Conservation (phyloP, 2,113 vertebrate species). For the Dasyornis broadbenti region DNA sequence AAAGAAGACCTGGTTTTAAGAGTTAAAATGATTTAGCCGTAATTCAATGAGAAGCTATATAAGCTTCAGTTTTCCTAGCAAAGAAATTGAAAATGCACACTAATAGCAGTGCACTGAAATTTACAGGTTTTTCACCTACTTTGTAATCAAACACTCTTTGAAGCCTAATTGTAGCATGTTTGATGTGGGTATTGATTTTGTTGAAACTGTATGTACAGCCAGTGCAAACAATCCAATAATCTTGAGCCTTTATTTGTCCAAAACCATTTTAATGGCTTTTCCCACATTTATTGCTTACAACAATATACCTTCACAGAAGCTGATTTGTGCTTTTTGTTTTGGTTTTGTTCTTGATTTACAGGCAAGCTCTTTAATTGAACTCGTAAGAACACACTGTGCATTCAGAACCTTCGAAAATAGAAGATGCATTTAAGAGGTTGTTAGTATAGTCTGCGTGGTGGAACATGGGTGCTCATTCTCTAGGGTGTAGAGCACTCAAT, state of each 20-base stretch:
- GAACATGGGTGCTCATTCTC: background rate
- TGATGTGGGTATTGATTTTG: background rate
- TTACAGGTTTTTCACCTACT: background rate
- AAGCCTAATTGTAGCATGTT: background rate
- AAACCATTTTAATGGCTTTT: slow-evolving; percentile 3
- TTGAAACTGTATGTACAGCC: background rate
- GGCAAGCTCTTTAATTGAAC: background rate
- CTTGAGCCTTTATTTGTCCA: background rate
- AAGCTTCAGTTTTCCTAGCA: background rate
- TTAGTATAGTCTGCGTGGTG: background rate
- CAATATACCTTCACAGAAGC: background rate
- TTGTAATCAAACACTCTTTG: slow-evolving; percentile 1
- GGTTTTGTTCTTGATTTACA: slow-evolving; percentile 13
- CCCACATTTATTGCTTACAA: slow-evolving; percentile 11
- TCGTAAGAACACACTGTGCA: background rate
- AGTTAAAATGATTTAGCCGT: background rate
- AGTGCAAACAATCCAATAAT: background rate
- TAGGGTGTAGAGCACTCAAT: background rate
- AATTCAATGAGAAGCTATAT: background rate
- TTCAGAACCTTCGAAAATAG: background rate
- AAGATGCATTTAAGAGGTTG: background rate
- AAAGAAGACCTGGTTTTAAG: background rate
- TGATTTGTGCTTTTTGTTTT: background rate
- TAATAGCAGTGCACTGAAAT: background rate
- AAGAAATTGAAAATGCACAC: background rate